These are phyloP conservation scores for Nematostella vectensis DNA, from an alignment of 92 coral and sea anemone species.

Conservation along the genomic window DNA sequence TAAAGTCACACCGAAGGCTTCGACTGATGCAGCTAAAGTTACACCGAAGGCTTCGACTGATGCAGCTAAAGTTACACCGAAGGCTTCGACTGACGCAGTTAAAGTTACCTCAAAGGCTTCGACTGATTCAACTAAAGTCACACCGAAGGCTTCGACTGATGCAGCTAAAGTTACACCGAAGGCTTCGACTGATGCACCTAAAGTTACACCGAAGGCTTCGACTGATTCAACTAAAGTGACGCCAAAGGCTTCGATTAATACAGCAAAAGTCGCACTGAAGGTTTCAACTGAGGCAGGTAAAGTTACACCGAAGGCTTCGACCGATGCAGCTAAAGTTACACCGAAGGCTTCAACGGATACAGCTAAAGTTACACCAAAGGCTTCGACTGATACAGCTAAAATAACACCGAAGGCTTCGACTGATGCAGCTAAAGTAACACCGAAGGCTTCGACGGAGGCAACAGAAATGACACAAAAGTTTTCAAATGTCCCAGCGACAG, in stretches of 20 bases:
- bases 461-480: constrained; percentile 7
- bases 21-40: constrained; percentile 5
- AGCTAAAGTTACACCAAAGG: constrained; percentile 6
- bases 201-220: constrained; percentile 11
- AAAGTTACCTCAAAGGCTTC: constrained; percentile 7
- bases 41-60: constrained; percentile 20
- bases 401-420: constrained; percentile 6
- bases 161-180: constrained; percentile 8
- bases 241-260: constrained; percentile 6
- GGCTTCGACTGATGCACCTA: constrained; percentile 6
- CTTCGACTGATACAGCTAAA: constrained; percentile 5
- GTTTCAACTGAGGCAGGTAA: constrained; percentile 4
- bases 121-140: constrained; percentile 2
- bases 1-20: constrained; percentile 4
- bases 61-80: constrained; percentile 12
- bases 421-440: constrained; percentile 6
- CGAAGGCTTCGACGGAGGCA: constrained; percentile 10
- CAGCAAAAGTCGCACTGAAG: constrained; percentile 8
- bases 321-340: constrained; percentile 7
- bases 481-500: background rate
- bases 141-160: constrained; percentile 10
- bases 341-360: constrained; percentile 11
- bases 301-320: constrained; percentile 7
- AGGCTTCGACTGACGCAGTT: constrained; percentile 6
- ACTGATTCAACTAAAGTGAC: constrained; percentile 13